These are phyloP conservation scores for Megalops atlanticus DNA, from an alignment of 2,113 vertebrate species.

Conservation along the genomic window DNA sequence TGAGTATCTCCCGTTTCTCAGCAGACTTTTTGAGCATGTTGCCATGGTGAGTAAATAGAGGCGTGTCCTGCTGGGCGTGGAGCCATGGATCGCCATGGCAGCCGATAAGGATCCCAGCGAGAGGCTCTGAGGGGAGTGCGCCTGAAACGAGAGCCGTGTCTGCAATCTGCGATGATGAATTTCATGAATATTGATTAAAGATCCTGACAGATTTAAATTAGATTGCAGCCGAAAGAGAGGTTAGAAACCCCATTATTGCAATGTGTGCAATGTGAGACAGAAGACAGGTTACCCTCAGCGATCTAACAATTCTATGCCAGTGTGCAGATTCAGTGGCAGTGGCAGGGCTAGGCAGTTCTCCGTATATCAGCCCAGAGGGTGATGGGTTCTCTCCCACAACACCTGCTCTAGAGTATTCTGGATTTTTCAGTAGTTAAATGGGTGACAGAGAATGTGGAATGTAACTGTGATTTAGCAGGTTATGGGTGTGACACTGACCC, in stretches of 20 bases:
- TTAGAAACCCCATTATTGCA: not conserved
- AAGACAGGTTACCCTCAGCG: not conserved
- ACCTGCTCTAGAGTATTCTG: not conserved
- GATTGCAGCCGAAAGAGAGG: not conserved
- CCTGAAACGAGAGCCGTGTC: not conserved
- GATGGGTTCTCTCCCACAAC: not conserved
- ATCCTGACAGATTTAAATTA: not conserved
- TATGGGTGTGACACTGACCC: too few relatives aligned
- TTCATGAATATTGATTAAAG: slow-evolving; percentile 14
- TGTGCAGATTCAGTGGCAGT: not conserved
- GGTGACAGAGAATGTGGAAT: not conserved
- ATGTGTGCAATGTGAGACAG: too few relatives aligned
- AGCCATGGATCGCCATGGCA: not conserved
- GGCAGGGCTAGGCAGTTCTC: not conserved
- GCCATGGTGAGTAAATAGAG: not conserved
- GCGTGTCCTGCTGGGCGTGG: not conserved
- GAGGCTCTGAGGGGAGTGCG: not conserved
- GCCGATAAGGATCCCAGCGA: not conserved
- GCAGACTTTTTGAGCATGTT: not conserved
- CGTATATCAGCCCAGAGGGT: not conserved
- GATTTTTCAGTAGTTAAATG: not conserved
- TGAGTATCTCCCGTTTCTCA: not conserved
- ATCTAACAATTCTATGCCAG: not conserved
- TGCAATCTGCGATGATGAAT: not conserved
- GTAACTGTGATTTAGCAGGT: not conserved